These are phyloP conservation scores for Drosophila anomelani DNA, from an alignment of 2,888 invertebrate genomes.

Conservation along the genomic window DNA sequence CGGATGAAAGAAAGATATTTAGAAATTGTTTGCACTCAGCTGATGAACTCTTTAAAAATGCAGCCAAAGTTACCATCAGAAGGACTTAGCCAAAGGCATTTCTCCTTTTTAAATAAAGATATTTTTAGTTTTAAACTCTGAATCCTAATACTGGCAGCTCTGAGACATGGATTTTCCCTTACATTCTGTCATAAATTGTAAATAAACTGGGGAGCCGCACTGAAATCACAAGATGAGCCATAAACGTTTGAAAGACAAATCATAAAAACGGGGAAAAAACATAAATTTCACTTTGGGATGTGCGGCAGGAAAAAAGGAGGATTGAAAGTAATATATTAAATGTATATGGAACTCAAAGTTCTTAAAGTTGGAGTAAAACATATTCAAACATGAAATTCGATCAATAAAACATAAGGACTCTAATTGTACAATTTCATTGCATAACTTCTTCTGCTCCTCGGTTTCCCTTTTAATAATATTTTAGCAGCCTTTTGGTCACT, in stretches of 20 bases:
- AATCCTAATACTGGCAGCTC: slow-evolving; percentile 1
- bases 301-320: neutral
- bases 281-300: slow-evolving; percentile 20
- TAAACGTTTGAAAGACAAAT: slow-evolving; percentile 35
- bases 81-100: neutral
- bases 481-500: slow-evolving; percentile 10
- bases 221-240: slow-evolving; percentile 35
- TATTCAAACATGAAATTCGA: neutral
- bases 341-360: neutral
- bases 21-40: slow-evolving; percentile 9
- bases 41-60: slow-evolving; percentile 25
- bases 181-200: slow-evolving; percentile 35
- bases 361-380: neutral
- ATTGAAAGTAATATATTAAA: neutral
- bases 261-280: slow-evolving; percentile 27
- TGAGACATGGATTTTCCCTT: slow-evolving; percentile 15
- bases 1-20: neutral
- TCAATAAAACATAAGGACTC: neutral
- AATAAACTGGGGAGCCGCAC: slow-evolving; percentile 15
- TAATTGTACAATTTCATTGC: neutral
- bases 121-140: neutral
- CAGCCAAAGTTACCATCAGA: neutral
- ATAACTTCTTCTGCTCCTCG: no score
- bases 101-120: neutral
- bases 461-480: neutral